These are phyloP conservation scores for Xiphorhynchus elegans DNA, from an alignment of 2,113 vertebrate genomes.

Conservation along the genomic window DNA sequence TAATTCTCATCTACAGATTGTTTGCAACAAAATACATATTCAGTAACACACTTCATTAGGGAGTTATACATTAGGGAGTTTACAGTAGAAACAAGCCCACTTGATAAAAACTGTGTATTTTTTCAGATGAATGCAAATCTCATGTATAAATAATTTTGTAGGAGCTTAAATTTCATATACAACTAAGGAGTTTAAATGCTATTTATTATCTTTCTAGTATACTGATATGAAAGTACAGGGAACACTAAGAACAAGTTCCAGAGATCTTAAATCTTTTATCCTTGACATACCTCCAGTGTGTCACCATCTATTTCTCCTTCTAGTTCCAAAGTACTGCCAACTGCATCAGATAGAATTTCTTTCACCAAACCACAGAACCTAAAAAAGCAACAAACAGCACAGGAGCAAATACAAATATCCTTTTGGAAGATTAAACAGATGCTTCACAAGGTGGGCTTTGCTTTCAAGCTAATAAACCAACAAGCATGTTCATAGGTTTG, in stretches of 20 bases:
- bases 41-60: background rate
- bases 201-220: background rate
- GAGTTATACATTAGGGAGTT: background rate
- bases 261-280: background rate
- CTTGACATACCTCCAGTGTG: slow-evolving; percentile 84
- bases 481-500: background rate
- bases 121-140: background rate
- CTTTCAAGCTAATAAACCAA: background rate
- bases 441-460: background rate
- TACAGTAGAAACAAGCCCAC: background rate
- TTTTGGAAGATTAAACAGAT: background rate
- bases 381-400: slow-evolving; percentile 28
- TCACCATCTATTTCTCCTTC: slow-evolving; percentile 88
- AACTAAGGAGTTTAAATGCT: background rate
- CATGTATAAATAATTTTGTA: background rate
- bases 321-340: slow-evolving; percentile 83
- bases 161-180: background rate
- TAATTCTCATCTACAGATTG: background rate
- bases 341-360: slow-evolving; percentile 86
- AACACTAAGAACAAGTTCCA: background rate
- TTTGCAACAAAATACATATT: background rate
- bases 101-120: background rate
- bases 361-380: slow-evolving; percentile 95
- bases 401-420: background rate
- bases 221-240: background rate